Conservation (phyloP, 2,113 vertebrate species). For the Ammodytes dubius region DNA sequence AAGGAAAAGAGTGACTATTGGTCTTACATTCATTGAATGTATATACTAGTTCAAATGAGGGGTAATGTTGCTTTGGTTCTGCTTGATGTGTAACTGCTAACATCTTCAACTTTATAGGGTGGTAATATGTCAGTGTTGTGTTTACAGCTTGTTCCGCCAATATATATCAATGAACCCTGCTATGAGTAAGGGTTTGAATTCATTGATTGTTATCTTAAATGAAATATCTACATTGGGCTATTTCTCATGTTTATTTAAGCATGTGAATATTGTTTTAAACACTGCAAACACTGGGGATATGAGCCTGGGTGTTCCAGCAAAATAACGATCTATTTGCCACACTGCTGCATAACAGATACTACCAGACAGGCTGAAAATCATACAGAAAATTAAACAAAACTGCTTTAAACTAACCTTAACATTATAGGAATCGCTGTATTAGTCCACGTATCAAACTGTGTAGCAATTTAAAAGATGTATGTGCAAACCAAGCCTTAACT, state of each 20-base stretch:
- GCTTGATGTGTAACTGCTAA: neutral
- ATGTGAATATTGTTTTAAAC: neutral
- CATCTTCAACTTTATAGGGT: neutral
- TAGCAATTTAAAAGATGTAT: constrained; percentile 3
- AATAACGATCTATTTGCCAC: neutral
- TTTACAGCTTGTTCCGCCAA: neutral
- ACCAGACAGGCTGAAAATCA: constrained; percentile 33
- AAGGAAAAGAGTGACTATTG: neutral
- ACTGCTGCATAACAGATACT: neutral
- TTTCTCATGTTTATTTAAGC: no score
- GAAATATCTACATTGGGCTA: no score
- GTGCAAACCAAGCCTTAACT: constrained; percentile 14
- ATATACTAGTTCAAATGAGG: neutral
- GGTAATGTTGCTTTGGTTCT: neutral
- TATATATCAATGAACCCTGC: no score
- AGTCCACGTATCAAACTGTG: constrained; percentile 4
- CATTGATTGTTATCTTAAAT: no score
- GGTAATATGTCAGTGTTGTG: neutral
- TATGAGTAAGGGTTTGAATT: no score
- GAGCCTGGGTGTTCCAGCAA: neutral
- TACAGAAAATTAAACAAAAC: constrained; percentile 35
- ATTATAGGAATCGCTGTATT: constrained; percentile 3
- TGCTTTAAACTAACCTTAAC: constrained; percentile 49
- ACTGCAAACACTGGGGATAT: neutral
- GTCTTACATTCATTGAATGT: neutral